These are phyloP conservation scores for Perca flavescens DNA, from an alignment of 2,113 vertebrate genomes.

Conservation along the genomic window DNA sequence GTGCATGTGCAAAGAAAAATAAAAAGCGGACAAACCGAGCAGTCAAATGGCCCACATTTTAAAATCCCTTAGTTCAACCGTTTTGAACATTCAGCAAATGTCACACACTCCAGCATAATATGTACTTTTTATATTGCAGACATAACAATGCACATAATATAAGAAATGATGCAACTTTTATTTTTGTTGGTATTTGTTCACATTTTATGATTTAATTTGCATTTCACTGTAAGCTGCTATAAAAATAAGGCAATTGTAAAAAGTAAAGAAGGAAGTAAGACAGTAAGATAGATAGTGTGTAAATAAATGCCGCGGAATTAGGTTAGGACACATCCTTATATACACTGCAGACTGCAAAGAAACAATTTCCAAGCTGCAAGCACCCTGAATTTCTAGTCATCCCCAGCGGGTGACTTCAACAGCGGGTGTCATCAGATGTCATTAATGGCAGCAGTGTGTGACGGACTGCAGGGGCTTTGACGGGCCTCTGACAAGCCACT, in stretches of 20 bases:
- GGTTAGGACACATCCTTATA: slow-evolving; percentile 22
- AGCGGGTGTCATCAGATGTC: slow-evolving; percentile 77
- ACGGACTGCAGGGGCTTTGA: slow-evolving; percentile 74
- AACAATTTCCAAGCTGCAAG: slow-evolving; percentile 43
- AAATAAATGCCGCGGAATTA: slow-evolving; percentile 1
- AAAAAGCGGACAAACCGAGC: slow-evolving; percentile 2
- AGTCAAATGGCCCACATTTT: slow-evolving; percentile 7
- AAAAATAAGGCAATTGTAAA: not conserved
- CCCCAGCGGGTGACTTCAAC: slow-evolving; percentile 65
- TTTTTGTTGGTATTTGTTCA: not conserved
- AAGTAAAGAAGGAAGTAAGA: not conserved
- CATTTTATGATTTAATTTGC: not conserved
- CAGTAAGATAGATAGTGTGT: not conserved
- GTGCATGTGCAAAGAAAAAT: slow-evolving; percentile 7
- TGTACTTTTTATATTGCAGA: not conserved
- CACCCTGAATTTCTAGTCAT: slow-evolving; percentile 51
- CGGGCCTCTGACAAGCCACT: slow-evolving; percentile 72
- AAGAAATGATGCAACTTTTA: not conserved
- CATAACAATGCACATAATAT: not conserved
- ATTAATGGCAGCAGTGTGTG: slow-evolving; percentile 77
- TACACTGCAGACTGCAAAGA: slow-evolving; percentile 21
- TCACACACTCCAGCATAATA: not conserved
- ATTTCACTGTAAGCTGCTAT: not conserved
- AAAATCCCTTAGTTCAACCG: slow-evolving; percentile 23
- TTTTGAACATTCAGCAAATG: slow-evolving; percentile 33